Evolutionary conservation across 2,888 invertebrate species (phyloP), one percentile per base, ranked within the genome.

Genomic region (Oithona nana): DNA sequence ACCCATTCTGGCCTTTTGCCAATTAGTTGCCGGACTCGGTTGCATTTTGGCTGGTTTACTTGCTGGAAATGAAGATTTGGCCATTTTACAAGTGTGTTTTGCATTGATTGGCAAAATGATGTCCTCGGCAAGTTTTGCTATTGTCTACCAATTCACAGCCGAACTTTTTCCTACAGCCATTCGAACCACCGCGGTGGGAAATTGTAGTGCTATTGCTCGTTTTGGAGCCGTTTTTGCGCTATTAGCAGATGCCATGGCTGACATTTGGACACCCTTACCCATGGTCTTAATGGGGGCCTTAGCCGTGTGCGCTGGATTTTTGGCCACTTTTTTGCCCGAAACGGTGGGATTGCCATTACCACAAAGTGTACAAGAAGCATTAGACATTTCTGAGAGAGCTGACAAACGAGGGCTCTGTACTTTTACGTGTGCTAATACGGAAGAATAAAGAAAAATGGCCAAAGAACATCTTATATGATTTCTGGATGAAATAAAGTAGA

Each of bases 81-180:
- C 54, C 20, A 22, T 22, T 54, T 13, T 26, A 24, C 54, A 54
- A 26, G 26, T 26, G 24, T 24, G 24, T 26, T 77, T 88, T 39
- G 84, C 86, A 48, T 81, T 84, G 65, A 71, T 82, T 49, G 86
- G 85, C 0, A 81, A 88, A 65, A 83, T 86, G 69, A 87, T 88
- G 6, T 81, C 86, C 73, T 83, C 86, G 20, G 80, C 88, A 52
- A 80, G 84, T 1, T 92, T 90, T 71, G 84, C 88, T 1, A 84
- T 86, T 1, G 84, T 85, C 2, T 92, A 90, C 71, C 78, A 90
- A 20, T 90, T 85, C 71, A 84, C 86, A 0, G 88, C 88, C 0
- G 92, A 92, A 73, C 72, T 89, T 16, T 90, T 88, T 71, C 90
- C 92, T 0, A 92, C 92, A 0, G 84, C 88, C 1, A 82, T 89